Conservation (phyloP, 2,113 vertebrate species). For the Phainopepla nitens region DNA sequence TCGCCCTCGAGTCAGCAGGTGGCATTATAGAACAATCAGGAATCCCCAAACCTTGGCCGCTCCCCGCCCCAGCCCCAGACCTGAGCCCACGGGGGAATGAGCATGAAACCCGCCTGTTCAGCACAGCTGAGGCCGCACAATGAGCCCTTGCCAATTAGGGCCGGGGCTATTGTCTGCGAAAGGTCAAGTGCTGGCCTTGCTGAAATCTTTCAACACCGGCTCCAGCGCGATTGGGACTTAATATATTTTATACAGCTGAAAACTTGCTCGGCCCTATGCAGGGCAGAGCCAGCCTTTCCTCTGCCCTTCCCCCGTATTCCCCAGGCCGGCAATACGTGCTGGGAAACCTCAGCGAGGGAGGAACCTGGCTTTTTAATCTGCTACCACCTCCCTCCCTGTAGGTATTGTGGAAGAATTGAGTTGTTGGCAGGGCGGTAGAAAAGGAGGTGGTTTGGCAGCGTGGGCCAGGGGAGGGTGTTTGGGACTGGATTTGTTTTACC, state of each 20-base stretch:
- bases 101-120: constrained; percentile 23
- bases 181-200: constrained; percentile 55
- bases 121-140: constrained; percentile 3
- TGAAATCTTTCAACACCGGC: constrained; percentile 42
- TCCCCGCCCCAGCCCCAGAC: neutral
- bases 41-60: neutral
- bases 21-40: constrained; percentile 58
- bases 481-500: constrained; percentile 40
- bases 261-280: neutral
- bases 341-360: constrained; percentile 38
- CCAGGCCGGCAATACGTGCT: neutral
- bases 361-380: constrained; percentile 42
- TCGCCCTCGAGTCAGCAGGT: constrained; percentile 54
- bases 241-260: neutral
- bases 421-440: constrained; percentile 5
- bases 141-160: constrained; percentile 39
- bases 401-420: constrained; percentile 40
- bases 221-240: neutral
- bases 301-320: constrained; percentile 14
- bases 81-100: constrained; percentile 22
- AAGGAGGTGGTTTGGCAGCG: constrained; percentile 46
- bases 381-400: constrained; percentile 36
- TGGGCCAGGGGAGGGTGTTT: constrained; percentile 2
- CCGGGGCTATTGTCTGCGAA: constrained; percentile 44
- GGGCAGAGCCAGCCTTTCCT: constrained; percentile 16